Evolutionary conservation across 2,113 vertebrate species (phyloP), one percentile per base, ranked within the genome.

Genomic region (Antechinus flavipes): DNA sequence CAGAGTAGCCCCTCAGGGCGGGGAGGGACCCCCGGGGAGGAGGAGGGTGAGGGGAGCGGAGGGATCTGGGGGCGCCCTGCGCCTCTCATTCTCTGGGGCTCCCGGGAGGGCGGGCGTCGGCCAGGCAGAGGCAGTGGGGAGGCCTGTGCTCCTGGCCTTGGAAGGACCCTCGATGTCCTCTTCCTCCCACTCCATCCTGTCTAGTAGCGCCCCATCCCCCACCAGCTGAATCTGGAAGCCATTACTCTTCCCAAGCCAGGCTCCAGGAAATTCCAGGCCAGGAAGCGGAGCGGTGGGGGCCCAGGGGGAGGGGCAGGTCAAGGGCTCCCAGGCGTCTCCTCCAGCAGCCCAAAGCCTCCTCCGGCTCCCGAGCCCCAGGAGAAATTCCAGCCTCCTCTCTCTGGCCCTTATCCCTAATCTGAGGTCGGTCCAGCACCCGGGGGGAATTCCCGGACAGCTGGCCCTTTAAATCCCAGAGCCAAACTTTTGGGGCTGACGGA

Each of bases 391-490:
- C 68, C 68, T 42, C 68, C 35, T 42, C 35, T n/a, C 35, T 14
- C 68, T n/a, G 16, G 61, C 68, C 68, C 68, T 76, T 8, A 2
- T n/a, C 68, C 68, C 68, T n/a, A 42, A 22, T 42, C 35, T 8
- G 35, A 19, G 68, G 68, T 35, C 68, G 35, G 68, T 22, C 68
- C 68, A 42, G 35, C 35, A 42, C 35, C 68, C 68, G 68, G 35
- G 68, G 68, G 35, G 35, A 76, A 76, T 76, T 76, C 68, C 68
- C n/a, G 68, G 30, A n/a, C 68, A 19, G 68, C 68, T 76, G 68
- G 68, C 68, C 68, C 68, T 76, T 76, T 76, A 76, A 76, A 76
- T 76, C 68, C 68, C 68, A 76, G 68, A 76, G 68, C 68, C 68
- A 76, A 76, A 76, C 35, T 76, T 76, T 76, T 46, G 22, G 30